Conservation (phyloP, 2,888 invertebrate genomes). For the Chymomyza procnemis region DNA sequence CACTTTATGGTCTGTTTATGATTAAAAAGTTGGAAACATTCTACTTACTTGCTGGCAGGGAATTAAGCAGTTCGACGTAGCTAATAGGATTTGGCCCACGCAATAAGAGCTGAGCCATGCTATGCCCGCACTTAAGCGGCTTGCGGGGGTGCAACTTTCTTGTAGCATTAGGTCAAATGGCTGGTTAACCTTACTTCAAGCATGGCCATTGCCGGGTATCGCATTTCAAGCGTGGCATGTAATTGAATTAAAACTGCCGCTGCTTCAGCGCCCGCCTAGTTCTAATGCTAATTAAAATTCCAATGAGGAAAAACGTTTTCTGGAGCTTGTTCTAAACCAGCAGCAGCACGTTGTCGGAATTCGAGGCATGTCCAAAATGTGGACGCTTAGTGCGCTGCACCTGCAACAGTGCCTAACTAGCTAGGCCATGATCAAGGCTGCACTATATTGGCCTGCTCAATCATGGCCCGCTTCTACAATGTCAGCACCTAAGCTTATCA, state of each 20-base stretch:
- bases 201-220: constrained; percentile 32
- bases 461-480: not conserved
- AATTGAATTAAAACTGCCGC: constrained; percentile 63
- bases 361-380: constrained; percentile 58
- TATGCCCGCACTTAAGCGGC: not conserved
- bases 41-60: not conserved
- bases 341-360: constrained; percentile 6
- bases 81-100: constrained; percentile 22
- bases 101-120: constrained; percentile 10
- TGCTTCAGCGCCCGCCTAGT: not conserved
- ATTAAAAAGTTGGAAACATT: constrained; percentile 41
- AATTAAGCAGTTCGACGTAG: not conserved
- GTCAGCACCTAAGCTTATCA: constrained; percentile 48
- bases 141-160: not conserved
- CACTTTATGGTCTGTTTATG: constrained; percentile 57
- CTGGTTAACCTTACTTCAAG: constrained; percentile 15
- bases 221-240: constrained; percentile 65
- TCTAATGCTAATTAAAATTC: constrained; percentile 67
- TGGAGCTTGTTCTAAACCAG: not conserved
- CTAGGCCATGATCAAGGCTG: constrained; percentile 31
- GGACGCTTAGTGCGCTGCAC: constrained; percentile 27
- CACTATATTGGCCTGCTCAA: constrained; percentile 11
- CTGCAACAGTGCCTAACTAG: not conserved
- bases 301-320: constrained; percentile 30
- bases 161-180: constrained; percentile 38